Evolutionary conservation across 2,888 invertebrate genomes (phyloP).

Genomic region (Drosophila nigricruria): DNA sequence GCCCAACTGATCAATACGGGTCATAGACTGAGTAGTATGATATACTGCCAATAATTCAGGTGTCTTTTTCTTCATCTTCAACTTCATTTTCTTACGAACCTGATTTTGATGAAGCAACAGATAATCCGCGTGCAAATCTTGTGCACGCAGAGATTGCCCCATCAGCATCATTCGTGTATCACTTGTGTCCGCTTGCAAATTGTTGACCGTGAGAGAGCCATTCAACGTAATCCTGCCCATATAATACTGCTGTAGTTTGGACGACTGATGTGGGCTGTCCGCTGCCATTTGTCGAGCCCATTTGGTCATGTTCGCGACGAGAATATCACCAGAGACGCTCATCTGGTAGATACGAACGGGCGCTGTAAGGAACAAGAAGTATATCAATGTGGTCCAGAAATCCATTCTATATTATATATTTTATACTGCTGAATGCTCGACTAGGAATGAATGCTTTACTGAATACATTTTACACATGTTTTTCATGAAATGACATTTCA

Average conservation of each 20-base stretch:
- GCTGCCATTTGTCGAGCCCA: slow-evolving; percentile 24
- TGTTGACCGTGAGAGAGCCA: slow-evolving; percentile 75
- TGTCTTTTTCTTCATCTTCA: neutral
- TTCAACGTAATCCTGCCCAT: slow-evolving; percentile 75
- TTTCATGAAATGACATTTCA: neutral
- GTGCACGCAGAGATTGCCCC: slow-evolving; percentile 45
- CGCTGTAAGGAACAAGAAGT: slow-evolving; percentile 51
- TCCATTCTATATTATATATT: neutral
- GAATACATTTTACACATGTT: neutral
- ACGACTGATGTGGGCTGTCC: neutral
- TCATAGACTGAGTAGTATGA: neutral
- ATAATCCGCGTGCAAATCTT: slow-evolving; percentile 56
- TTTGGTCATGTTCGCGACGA: slow-evolving; percentile 41
- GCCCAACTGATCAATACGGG: too few relatives aligned
- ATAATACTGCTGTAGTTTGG: slow-evolving; percentile 77
- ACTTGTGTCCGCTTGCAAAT: slow-evolving; percentile 57
- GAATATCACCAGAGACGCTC: slow-evolving; percentile 67
- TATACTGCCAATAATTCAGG: neutral
- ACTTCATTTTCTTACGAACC: slow-evolving; percentile 49
- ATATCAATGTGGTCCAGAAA: neutral
- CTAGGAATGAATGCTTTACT: neutral
- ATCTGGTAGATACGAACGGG: slow-evolving; percentile 79
- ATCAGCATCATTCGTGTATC: slow-evolving; percentile 35
- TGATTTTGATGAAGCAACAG: slow-evolving; percentile 70
- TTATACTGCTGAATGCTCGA: too few relatives aligned